These are phyloP conservation scores for Alouatta palliata DNA, from an alignment of 2,113 vertebrate genomes.

Conservation along the genomic window DNA sequence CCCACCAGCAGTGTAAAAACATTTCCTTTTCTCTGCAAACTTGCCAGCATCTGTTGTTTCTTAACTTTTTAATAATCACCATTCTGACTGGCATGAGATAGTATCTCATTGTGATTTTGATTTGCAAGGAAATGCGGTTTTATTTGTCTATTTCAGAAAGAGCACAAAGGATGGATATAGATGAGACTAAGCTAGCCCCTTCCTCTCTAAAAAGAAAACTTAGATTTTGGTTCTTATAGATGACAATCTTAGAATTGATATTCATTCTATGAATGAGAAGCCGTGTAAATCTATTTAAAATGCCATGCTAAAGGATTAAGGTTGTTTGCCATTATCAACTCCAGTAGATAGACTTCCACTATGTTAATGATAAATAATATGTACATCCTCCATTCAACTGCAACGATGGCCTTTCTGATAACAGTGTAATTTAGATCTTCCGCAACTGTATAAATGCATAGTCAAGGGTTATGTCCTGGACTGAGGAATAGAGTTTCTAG, in stretches of 20 bases:
- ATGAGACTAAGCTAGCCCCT: neutral
- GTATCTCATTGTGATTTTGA: too few species aligned
- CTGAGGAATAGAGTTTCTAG: neutral
- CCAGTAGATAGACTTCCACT: neutral
- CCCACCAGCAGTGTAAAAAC: too few species aligned
- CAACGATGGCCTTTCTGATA: neutral
- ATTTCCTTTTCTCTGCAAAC: too few species aligned
- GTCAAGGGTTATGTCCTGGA: neutral
- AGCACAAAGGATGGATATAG: neutral
- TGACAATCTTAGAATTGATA: neutral
- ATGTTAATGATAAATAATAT: neutral
- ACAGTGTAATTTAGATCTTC: neutral
- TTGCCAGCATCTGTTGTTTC: too few species aligned
- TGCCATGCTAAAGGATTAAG: neutral
- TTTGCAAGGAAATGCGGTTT: neutral
- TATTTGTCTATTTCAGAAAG: neutral
- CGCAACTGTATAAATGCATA: rapidly evolving
- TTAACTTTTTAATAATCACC: too few species aligned
- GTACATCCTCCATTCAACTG: neutral
- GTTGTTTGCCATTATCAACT: neutral
- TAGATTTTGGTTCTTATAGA: neutral
- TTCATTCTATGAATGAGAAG: neutral
- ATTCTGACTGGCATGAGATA: too few species aligned
- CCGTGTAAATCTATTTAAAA: neutral
- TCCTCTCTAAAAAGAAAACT: neutral